Evolutionary conservation across 1,140 invertebrate species (phyloP).

Genomic region (Onthophagus taurus): DNA sequence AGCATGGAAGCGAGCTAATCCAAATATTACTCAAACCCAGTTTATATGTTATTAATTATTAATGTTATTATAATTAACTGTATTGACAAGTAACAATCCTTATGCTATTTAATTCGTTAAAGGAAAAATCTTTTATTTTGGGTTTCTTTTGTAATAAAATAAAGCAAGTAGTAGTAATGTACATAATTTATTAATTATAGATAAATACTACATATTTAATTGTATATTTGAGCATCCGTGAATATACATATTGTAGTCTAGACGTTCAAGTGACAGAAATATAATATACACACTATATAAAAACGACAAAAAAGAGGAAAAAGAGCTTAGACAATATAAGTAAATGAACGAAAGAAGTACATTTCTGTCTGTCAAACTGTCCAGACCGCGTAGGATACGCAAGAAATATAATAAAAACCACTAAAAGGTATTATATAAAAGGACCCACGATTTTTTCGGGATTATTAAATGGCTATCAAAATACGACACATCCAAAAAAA

Average conservation of each 20-base stretch:
- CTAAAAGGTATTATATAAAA: slow-evolving; percentile 22
- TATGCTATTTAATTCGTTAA: too few relatives aligned
- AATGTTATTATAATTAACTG: too few relatives aligned
- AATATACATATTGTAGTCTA: slow-evolving; percentile 37
- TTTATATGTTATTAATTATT: too few relatives aligned
- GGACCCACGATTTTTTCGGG: slow-evolving; percentile 18
- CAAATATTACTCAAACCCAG: too few relatives aligned
- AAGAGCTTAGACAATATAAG: slow-evolving; percentile 11
- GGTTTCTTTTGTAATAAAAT: too few relatives aligned
- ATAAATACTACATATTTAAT: slow-evolving; percentile 39
- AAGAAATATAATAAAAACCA: slow-evolving; percentile 26
- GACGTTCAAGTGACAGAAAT: slow-evolving; percentile 38
- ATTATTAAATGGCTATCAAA: slow-evolving; percentile 31
- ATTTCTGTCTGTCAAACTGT: slow-evolving; percentile 36
- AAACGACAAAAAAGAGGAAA: too few relatives aligned
- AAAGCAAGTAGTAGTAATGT: slow-evolving; percentile 14
- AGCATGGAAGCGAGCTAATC: too few relatives aligned
- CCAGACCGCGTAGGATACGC: slow-evolving; percentile 32
- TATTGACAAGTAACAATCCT: too few relatives aligned
- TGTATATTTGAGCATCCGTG: slow-evolving; percentile 38
- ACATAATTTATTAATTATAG: slow-evolving; percentile 37
- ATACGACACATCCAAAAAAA: slow-evolving; percentile 31
- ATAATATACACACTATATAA: too few relatives aligned
- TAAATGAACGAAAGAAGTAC: slow-evolving; percentile 11
- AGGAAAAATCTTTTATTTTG: too few relatives aligned